Conservation (phyloP, 2,113 vertebrate genomes). For the Castor canadensis region DNA sequence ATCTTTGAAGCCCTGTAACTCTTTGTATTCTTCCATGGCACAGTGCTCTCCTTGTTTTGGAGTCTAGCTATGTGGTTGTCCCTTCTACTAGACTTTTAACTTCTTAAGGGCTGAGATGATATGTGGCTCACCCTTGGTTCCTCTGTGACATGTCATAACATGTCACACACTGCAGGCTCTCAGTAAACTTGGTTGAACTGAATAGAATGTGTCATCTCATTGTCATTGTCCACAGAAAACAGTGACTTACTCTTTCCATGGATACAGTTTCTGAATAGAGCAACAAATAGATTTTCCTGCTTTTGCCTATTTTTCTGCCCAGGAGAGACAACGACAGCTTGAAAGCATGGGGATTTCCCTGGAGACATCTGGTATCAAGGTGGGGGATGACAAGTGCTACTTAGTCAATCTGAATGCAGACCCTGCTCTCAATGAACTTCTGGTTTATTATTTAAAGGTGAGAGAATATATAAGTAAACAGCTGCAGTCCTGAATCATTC, state of each 20-base stretch:
- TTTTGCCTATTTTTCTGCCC: slow-evolving; percentile 66
- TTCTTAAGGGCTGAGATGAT: background rate
- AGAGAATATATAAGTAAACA: background rate
- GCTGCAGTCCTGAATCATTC: background rate
- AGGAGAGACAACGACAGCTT: slow-evolving; percentile 97
- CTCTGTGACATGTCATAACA: background rate
- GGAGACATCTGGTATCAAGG: slow-evolving; percentile 98
- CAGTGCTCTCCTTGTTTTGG: background rate
- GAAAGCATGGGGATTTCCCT: slow-evolving; percentile 99
- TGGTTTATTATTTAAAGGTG: slow-evolving; percentile 99
- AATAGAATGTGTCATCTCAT: slow-evolving; percentile 24
- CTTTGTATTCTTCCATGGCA: background rate
- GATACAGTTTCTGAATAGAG: background rate
- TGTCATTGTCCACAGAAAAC: slow-evolving; percentile 65
- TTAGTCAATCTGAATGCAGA: slow-evolving; percentile 98
- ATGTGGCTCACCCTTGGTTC: background rate
- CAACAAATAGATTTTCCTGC: background rate
- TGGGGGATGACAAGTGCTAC: slow-evolving; percentile 98
- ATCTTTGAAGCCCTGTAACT: background rate
- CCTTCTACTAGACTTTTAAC: background rate
- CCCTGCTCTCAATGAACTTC: slow-evolving; percentile 96
- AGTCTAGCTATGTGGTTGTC: background rate
- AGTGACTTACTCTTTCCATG: slow-evolving; percentile 62
- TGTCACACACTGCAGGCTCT: background rate
- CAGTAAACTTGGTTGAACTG: background rate